Percentiles rank a stretch among this genome's conserved stretches.
These are phyloP conservation scores for Microtus richardsoni DNA, from an alignment of 2,113 vertebrate genomes.

Conservation along the genomic window DNA sequence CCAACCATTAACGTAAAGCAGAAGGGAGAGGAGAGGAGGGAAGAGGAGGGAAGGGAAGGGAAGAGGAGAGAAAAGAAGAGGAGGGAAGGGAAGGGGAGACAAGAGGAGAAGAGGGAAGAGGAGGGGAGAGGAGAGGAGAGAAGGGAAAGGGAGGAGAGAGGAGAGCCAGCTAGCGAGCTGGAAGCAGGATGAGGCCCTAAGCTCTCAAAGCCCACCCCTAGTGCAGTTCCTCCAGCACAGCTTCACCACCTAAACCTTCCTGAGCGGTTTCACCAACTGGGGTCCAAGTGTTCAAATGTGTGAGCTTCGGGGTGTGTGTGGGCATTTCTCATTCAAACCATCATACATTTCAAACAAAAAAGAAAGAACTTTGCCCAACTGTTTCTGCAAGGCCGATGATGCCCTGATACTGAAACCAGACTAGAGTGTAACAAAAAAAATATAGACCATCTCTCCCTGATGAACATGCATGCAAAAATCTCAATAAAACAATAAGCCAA, in stretches of 20 bases:
- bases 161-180: background rate
- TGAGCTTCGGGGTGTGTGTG: background rate
- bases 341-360: background rate
- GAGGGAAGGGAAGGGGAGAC: accelerated
- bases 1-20: background rate
- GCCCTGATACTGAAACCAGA: background rate
- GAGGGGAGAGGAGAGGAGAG: accelerated
- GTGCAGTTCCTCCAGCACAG: background rate
- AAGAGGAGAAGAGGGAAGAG: accelerated
- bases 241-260: background rate
- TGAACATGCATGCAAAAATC: background rate
- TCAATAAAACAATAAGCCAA: background rate
- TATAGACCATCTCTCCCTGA: background rate
- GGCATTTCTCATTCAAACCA: background rate
- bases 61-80: accelerated
- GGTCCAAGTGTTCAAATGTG: background rate
- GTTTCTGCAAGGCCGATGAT: background rate
- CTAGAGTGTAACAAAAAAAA: background rate
- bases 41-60: accelerated
- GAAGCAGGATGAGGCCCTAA: background rate
- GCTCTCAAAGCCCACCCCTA: background rate
- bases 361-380: background rate
- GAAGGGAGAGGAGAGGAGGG: accelerated
- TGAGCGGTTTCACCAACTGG: background rate
- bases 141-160: accelerated